A percentile compares a stretch with the other conserved stretches of the same genome.
Conservation (phyloP, 2,888 invertebrate species). For the Danaus chrysippus region DNA sequence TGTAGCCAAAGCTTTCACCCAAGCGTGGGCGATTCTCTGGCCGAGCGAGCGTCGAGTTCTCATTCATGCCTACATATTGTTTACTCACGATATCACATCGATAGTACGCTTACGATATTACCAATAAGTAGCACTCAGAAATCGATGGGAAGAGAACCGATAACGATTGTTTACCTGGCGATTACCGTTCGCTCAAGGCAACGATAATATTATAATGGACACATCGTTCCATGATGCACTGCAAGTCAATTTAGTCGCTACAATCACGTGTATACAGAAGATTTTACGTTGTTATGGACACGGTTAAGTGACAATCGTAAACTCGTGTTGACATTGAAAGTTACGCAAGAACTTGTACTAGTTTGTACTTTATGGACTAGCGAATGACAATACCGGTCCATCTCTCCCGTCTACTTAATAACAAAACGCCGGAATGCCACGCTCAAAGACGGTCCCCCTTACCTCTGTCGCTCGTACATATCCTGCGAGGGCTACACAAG, state of each 20-base stretch:
- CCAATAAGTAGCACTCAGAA: conserved; percentile 31
- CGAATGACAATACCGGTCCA: conserved; percentile 39
- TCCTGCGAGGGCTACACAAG: conserved; percentile 85
- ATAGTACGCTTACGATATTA: conserved; percentile 11
- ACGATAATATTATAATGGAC: conserved; percentile 44
- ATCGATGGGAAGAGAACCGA: conserved; percentile 59
- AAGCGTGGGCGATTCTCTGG: conserved; percentile 53
- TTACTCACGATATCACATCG: conserved; percentile 39
- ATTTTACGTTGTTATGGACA: conserved; percentile 33
- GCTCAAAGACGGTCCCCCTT: conserved; percentile 77
- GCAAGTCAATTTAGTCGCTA: conserved; percentile 36
- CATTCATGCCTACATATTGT: conserved; percentile 56
- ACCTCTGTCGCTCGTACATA: conserved; percentile 87
- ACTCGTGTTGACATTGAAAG: conserved; percentile 72
- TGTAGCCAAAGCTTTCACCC: conserved; percentile 25
- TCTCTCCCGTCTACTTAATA: conserved; percentile 34
- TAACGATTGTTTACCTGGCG: conserved; percentile 72
- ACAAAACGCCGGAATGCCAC: conserved; percentile 74
- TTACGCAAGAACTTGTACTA: conserved; percentile 63
- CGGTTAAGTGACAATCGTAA: conserved; percentile 30
- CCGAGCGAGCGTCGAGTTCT: conserved; percentile 42
- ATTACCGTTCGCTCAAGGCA: conserved; percentile 63
- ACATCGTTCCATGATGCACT: conserved; percentile 33
- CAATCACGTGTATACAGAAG: conserved; percentile 33
- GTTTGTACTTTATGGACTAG: conserved; percentile 40